Conservation (phyloP, 2,113 vertebrate genomes). For the Gadus chalcogrammus region DNA sequence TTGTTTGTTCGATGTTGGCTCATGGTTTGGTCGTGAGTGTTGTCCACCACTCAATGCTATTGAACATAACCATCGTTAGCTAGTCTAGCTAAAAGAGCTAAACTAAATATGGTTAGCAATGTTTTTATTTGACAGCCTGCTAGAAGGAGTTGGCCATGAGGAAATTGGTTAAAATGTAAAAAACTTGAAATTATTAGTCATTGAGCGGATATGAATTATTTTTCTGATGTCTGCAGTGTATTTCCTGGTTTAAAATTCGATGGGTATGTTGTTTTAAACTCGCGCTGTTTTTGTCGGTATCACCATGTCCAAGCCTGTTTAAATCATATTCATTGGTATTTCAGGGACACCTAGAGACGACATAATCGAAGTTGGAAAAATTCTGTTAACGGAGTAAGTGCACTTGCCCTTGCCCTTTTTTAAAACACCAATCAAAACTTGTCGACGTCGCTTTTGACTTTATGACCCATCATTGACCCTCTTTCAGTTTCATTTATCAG, state of each 20-base stretch:
- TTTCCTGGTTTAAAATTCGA: no score
- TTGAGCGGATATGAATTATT: no score
- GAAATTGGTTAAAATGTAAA: no score
- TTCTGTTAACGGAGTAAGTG: slow-evolving; percentile 72
- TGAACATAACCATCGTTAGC: background rate
- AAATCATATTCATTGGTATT: slow-evolving; percentile 19
- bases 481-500: slow-evolving; percentile 69
- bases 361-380: slow-evolving; percentile 60
- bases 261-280: no score
- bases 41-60: background rate
- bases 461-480: background rate
- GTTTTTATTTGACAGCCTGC: slow-evolving; percentile 3
- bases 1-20: background rate
- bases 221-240: no score
- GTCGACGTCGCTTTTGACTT: background rate
- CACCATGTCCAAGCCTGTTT: background rate
- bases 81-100: background rate
- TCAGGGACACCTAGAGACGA: slow-evolving; percentile 56
- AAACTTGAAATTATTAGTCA: no score
- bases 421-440: background rate
- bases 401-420: fast-evolving
- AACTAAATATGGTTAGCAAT: slow-evolving; percentile 19
- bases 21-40: background rate
- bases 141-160: background rate
- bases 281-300: background rate